Evolutionary conservation across 2,797 vertebrate species (phyloP).

Genomic region (Lithobates pipiens): DNA sequence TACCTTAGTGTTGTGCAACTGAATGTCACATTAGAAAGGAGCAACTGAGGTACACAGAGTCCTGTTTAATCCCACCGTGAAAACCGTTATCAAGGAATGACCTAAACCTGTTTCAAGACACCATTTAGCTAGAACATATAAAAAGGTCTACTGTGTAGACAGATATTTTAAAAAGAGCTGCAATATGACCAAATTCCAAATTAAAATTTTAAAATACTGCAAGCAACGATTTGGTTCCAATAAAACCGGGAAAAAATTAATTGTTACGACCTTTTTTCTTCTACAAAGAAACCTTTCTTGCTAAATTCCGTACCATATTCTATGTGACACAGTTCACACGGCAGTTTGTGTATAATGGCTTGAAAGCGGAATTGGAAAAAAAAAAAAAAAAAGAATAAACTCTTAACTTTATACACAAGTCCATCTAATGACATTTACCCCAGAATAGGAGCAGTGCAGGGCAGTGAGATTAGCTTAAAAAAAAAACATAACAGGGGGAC

Average conservation of each 20-base stretch:
- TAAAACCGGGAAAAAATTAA: not conserved
- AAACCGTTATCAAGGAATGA: too few relatives aligned
- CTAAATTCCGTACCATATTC: conserved; percentile 36
- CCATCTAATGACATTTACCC: conserved; percentile 35
- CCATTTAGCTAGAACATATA: too few relatives aligned
- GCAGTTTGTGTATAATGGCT: not conserved
- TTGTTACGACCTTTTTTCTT: not conserved
- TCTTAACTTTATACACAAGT: conserved; percentile 48
- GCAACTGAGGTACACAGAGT: too few relatives aligned
- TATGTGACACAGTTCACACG: conserved; percentile 15
- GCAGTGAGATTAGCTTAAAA: conserved; percentile 57
- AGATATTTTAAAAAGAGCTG: too few relatives aligned
- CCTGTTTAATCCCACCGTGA: too few relatives aligned
- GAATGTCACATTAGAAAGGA: too few relatives aligned
- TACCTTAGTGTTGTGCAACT: too few relatives aligned
- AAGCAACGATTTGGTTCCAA: conserved; percentile 15
- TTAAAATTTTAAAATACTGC: too few relatives aligned
- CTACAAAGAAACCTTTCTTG: conserved; percentile 2
- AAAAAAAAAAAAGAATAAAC: conserved; percentile 2
- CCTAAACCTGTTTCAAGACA: too few relatives aligned
- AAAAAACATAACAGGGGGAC: not conserved
- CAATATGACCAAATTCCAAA: too few relatives aligned
- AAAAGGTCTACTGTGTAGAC: too few relatives aligned
- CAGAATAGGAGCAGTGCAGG: conserved; percentile 48
- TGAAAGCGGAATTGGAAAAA: not conserved